phyloP scores from a whole-genome alignment of 2,113 vertebrate species.

The Pipa parva region DNA sequence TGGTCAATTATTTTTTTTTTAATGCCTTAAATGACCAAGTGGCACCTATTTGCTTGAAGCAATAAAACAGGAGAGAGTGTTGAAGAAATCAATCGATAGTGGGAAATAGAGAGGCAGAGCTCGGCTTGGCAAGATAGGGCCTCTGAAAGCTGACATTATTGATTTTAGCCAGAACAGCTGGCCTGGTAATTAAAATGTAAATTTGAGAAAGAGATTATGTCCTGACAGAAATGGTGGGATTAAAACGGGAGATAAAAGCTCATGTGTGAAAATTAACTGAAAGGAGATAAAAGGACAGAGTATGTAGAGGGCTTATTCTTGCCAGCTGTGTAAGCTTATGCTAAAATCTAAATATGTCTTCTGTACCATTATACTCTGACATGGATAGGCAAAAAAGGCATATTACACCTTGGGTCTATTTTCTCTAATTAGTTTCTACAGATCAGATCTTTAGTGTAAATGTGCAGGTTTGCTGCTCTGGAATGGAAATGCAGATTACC shows the following conservation, averaged over 20 bases:
- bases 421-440: neutral
- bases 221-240: constrained; percentile 92
- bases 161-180: constrained; percentile 92
- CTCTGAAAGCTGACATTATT: constrained; percentile 78
- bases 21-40: constrained; percentile 71
- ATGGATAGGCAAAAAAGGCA: constrained; percentile 46
- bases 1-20: constrained; percentile 57
- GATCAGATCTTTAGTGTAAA: neutral
- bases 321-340: constrained; percentile 57
- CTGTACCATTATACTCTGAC: constrained; percentile 49
- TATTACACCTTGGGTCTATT: neutral
- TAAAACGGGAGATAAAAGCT: constrained; percentile 84
- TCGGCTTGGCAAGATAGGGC: constrained; percentile 60
- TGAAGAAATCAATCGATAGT: constrained; percentile 78
- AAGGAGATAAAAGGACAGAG: constrained; percentile 53
- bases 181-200: constrained; percentile 99
- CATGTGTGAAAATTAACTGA: constrained; percentile 71
- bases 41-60: constrained; percentile 75
- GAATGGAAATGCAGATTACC: neutral
- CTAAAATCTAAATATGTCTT: constrained; percentile 50
- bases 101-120: constrained; percentile 75
- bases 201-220: constrained; percentile 98
- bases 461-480: neutral
- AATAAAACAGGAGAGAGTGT: constrained; percentile 64
- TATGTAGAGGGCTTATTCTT: constrained; percentile 45